Conservation (phyloP, 2,113 vertebrate genomes). For the Micronycteris hirsuta region DNA sequence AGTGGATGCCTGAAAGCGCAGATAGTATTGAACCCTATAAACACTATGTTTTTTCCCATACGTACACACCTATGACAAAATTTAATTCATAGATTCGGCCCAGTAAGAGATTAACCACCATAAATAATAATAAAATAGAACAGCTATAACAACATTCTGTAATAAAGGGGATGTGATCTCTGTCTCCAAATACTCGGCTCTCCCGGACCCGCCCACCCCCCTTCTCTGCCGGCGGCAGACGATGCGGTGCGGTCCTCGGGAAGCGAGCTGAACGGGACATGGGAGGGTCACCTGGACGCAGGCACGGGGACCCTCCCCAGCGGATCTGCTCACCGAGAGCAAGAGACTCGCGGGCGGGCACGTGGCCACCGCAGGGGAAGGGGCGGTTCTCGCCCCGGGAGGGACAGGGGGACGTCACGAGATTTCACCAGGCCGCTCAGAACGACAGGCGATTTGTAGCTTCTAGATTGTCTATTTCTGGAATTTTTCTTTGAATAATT, state of each 20-base stretch:
- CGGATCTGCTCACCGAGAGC: neutral
- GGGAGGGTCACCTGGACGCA: too few relatives aligned
- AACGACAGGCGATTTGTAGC: too few relatives aligned
- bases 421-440: neutral
- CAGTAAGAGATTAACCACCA: neutral
- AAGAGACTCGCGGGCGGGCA: neutral
- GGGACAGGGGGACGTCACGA: neutral
- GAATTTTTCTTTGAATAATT: neutral
- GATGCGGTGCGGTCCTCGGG: too few relatives aligned
- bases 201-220: too few relatives aligned
- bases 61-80: neutral
- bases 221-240: too few relatives aligned
- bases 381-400: neutral
- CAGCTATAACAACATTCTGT: too few relatives aligned
- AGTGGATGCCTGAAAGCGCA: neutral
- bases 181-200: neutral
- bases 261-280: too few relatives aligned
- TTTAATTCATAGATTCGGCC: neutral
- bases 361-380: fast-evolving
- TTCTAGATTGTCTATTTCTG: neutral
- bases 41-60: too few relatives aligned
- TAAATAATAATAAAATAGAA: neutral
- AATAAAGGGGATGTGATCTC: neutral
- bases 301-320: neutral
- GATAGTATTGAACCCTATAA: too few relatives aligned